A percentile compares a stretch with the other conserved stretches of the same genome.
phyloP scores from a whole-genome alignment of 2,113 vertebrate genomes.

The Monopterus albus region DNA sequence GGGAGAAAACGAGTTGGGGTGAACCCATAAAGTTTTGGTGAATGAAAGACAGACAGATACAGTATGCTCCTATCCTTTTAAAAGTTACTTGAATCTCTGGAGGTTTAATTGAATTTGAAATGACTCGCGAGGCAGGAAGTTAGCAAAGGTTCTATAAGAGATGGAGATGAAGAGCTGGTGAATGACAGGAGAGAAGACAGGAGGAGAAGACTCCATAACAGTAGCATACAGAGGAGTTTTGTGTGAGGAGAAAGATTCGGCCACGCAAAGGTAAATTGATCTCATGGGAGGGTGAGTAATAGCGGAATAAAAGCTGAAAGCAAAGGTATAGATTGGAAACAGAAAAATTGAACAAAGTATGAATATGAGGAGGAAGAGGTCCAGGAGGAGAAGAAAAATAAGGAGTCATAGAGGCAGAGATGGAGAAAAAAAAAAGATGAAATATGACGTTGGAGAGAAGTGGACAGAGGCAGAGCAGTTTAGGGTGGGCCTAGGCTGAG shows the following conservation, averaged over 20 bases:
- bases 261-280: conserved; percentile 78
- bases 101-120: conserved; percentile 82
- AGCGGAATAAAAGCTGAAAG: conserved; percentile 47
- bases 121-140: conserved; percentile 69
- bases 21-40: conserved; percentile 63
- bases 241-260: conserved; percentile 58
- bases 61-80: conserved; percentile 72
- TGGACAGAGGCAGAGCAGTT: conserved; percentile 46
- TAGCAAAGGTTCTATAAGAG: conserved; percentile 66
- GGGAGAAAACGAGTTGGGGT: conserved; percentile 43
- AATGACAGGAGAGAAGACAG: conserved; percentile 68
- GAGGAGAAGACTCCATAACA: conserved; percentile 60
- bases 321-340: conserved; percentile 43
- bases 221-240: conserved; percentile 47
- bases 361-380: conserved; percentile 28
- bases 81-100: conserved; percentile 80
- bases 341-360: conserved; percentile 50
- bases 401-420: conserved; percentile 12
- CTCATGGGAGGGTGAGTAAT: conserved; percentile 68
- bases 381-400: conserved; percentile 13
- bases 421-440: conserved; percentile 20
- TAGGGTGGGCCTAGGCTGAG: conserved; percentile 45
- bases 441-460: conserved; percentile 29
- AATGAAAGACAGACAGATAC: conserved; percentile 72
- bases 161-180: conserved; percentile 70